Base-by-base conservation (phyloP, 2,888 invertebrate genomes). In the Pelosia muscerda region DNA sequence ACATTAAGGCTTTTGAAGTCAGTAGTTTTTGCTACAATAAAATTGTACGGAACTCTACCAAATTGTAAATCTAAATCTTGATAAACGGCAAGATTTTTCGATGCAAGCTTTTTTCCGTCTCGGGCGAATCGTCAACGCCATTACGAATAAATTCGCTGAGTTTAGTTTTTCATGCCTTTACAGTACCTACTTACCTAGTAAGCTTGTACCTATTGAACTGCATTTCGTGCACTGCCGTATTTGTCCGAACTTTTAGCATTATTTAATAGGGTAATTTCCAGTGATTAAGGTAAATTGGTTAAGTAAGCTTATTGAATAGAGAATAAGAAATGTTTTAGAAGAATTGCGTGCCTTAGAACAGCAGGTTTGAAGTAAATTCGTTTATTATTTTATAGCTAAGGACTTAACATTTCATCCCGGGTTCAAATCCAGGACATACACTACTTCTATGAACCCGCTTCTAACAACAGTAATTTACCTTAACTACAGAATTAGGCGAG, bases 21-120 rank as follows among this genome's bases (percentile, higher is more conserved):
- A 25, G 4, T 25, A 25, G 11, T 15, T 25, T 26, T 26, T 15
- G 23, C 3, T 26, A 15, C 55, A 26, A 10, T 25, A 19, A 15
- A 42, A 63, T 42, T 22, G 13, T 72, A 66, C 69, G 64, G 72
- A 69, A 66, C 66, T n/a, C 19, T 59, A 25, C 10, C 9, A 23
- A 25, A 28, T 25, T 57, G 4, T 4, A 58, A 22, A 11, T 13
- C 13, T 19, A 42, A 25, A 49, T 26, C 6, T 49, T 26, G 42
- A 4, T n/a, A n/a, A 49, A 5, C 2, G 49, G 10, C 19, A 5
- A 26, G 56, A 53, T n/a, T 55, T 25, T 61, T 25, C 25, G 28
- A 42, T 38, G 53, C 28, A 5, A 42, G n/a, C 22, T 66, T 57
- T 65, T 70, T 71, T 61, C 66, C 49, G 61, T 11, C 42, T 23